Evolutionary conservation across 2,113 vertebrate genomes (phyloP).

Genomic region (Acrocephalus arundinaceus): DNA sequence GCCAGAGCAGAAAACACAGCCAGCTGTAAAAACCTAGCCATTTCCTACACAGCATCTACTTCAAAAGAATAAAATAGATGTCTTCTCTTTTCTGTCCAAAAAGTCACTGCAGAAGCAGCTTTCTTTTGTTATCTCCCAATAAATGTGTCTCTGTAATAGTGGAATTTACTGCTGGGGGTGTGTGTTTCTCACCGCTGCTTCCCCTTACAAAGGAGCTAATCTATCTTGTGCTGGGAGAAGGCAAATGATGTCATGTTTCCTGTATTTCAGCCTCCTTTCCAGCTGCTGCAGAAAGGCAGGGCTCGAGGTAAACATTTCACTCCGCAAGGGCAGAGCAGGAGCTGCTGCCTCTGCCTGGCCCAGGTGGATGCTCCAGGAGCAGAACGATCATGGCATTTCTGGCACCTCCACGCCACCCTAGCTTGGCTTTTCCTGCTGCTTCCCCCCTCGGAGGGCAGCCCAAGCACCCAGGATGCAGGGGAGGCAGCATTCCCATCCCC

Average conservation of each 20-base stretch:
- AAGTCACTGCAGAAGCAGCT: slow-evolving; percentile 62
- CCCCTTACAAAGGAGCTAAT: slow-evolving; percentile 56
- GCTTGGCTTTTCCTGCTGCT: fast-evolving
- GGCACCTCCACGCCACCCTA: not conserved
- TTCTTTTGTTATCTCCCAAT: slow-evolving; percentile 65
- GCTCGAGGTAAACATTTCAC: not conserved
- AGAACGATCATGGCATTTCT: fast-evolving
- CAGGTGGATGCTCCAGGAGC: fast-evolving
- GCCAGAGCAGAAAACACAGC: slow-evolving; percentile 45
- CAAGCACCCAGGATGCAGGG: fast-evolving
- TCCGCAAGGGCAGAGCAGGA: not conserved
- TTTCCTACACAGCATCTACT: slow-evolving; percentile 55
- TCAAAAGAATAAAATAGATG: slow-evolving; percentile 63
- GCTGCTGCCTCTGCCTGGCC: not conserved
- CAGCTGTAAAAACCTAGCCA: slow-evolving; percentile 49
- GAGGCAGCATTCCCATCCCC: not conserved
- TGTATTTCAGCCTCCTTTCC: slow-evolving; percentile 45
- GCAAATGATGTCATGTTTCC: slow-evolving; percentile 62
- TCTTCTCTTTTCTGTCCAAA: slow-evolving; percentile 55
- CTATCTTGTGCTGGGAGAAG: slow-evolving; percentile 46
- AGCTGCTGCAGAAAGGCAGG: slow-evolving; percentile 48
- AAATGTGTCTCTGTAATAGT: slow-evolving; percentile 60
- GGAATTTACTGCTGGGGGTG: slow-evolving; percentile 64
- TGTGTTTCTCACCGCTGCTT: slow-evolving; percentile 59
- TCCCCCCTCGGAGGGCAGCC: not conserved